These are phyloP conservation scores for Cetonia aurata DNA, from an alignment of 2,888 invertebrate genomes.

Conservation along the genomic window DNA sequence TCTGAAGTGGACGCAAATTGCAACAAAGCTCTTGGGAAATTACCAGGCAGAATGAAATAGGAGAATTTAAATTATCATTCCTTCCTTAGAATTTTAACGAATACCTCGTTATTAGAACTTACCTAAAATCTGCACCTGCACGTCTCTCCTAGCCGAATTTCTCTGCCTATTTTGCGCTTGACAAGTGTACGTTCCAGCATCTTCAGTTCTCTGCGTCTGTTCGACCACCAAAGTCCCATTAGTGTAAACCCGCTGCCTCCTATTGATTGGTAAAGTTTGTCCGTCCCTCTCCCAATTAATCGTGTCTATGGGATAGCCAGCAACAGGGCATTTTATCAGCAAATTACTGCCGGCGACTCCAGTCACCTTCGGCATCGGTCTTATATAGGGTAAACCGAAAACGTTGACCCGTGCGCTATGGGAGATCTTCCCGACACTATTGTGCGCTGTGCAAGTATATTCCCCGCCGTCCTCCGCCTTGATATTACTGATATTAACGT, in stretches of 20 bases:
- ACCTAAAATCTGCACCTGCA: constrained; percentile 82
- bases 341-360: constrained; percentile 88
- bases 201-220: constrained; percentile 86
- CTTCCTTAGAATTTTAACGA: neutral
- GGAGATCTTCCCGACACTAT: constrained; percentile 82
- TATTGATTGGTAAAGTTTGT: constrained; percentile 86
- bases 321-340: constrained; percentile 89
- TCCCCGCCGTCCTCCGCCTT: constrained; percentile 93
- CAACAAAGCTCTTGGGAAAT: too few relatives aligned
- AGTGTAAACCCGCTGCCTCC: constrained; percentile 86
- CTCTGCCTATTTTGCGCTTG: constrained; percentile 88
- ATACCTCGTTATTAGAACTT: constrained; percentile 55
- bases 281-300: constrained; percentile 94
- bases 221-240: constrained; percentile 90
- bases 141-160: constrained; percentile 81
- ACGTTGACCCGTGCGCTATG: constrained; percentile 91
- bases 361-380: constrained; percentile 90
- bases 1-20: too few relatives aligned
- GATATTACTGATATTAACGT: constrained; percentile 89
- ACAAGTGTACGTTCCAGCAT: constrained; percentile 92
- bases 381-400: constrained; percentile 87
- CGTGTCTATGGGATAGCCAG: constrained; percentile 88
- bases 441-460: constrained; percentile 87
- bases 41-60: neutral
- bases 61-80: neutral